These are phyloP conservation scores for Equus quagga DNA, from an alignment of 2,113 vertebrate species.

Conservation along the genomic window DNA sequence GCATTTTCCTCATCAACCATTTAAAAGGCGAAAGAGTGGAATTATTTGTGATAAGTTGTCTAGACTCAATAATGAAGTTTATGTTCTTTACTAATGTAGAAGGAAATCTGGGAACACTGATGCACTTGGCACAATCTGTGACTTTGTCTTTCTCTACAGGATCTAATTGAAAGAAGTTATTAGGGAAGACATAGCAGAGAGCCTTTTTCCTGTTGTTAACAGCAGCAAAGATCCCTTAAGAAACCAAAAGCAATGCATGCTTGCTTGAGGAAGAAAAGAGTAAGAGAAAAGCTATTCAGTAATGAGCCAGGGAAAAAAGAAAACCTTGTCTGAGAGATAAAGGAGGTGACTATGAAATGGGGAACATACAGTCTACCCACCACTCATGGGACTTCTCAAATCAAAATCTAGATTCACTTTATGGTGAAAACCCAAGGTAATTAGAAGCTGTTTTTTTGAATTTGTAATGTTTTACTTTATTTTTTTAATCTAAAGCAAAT, in stretches of 20 bases:
- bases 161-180: slow-evolving; percentile 44
- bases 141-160: slow-evolving; percentile 42
- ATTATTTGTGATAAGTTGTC: background rate
- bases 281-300: slow-evolving; percentile 56
- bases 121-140: background rate
- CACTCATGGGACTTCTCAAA: background rate
- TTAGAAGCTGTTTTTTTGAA: slow-evolving; percentile 35
- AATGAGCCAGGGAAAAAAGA: slow-evolving; percentile 35
- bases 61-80: background rate
- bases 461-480: background rate
- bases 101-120: background rate
- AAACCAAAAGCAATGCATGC: slow-evolving; percentile 13
- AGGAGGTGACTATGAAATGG: background rate
- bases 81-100: background rate
- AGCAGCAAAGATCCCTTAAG: slow-evolving; percentile 51
- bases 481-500: slow-evolving; percentile 44
- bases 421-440: background rate
- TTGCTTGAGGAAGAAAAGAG: slow-evolving; percentile 59
- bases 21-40: background rate
- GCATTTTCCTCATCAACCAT: slow-evolving; percentile 30
- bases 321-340: slow-evolving; percentile 50
- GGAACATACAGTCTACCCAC: background rate
- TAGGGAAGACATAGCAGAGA: slow-evolving; percentile 28
- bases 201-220: background rate
- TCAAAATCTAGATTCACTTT: background rate